These are phyloP conservation scores for Montipora sp. DNA, from an alignment of 64 coral and sea anemone species.

Conservation along the genomic window DNA sequence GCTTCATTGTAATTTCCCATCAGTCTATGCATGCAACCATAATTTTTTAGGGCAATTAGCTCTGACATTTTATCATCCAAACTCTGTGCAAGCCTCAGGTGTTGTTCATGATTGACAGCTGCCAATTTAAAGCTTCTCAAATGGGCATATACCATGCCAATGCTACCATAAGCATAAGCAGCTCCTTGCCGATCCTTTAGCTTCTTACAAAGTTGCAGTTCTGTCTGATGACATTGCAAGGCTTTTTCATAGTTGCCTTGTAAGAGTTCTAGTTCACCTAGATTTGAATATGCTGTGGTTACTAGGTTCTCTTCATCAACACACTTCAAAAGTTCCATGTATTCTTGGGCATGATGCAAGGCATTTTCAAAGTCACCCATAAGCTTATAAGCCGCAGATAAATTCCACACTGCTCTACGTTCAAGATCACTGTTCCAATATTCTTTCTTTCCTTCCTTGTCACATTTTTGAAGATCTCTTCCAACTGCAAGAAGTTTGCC, in stretches of 20 bases:
- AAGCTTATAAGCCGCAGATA: conserved; percentile 77
- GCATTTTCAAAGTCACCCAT: conserved; percentile 73
- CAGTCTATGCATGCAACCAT: conserved; percentile 78
- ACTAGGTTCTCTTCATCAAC: no score
- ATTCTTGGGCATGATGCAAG: conserved; percentile 67
- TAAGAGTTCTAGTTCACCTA: conserved; percentile 77
- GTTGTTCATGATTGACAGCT: conserved; percentile 78
- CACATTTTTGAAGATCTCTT: conserved; percentile 67
- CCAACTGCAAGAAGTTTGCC: conserved; percentile 80
- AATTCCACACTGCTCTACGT: conserved; percentile 85
- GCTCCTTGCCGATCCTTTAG: conserved; percentile 59
- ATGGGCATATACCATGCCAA: conserved; percentile 78
- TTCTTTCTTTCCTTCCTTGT: not conserved
- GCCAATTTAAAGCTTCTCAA: conserved; percentile 72
- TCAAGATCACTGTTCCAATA: conserved; percentile 83
- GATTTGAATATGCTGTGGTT: conserved; percentile 61
- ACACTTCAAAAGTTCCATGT: conserved; percentile 41
- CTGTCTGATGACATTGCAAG: conserved; percentile 80
- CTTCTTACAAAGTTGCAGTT: conserved; percentile 77
- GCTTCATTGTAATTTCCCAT: conserved; percentile 68
- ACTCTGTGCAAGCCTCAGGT: conserved; percentile 75
- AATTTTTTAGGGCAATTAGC: conserved; percentile 72
- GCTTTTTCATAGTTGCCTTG: conserved; percentile 70
- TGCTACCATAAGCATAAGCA: conserved; percentile 86
- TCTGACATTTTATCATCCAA: conserved; percentile 74